Base-by-base conservation (phyloP, 2,113 vertebrate genomes). In the Urocynchramus pylzowi region DNA sequence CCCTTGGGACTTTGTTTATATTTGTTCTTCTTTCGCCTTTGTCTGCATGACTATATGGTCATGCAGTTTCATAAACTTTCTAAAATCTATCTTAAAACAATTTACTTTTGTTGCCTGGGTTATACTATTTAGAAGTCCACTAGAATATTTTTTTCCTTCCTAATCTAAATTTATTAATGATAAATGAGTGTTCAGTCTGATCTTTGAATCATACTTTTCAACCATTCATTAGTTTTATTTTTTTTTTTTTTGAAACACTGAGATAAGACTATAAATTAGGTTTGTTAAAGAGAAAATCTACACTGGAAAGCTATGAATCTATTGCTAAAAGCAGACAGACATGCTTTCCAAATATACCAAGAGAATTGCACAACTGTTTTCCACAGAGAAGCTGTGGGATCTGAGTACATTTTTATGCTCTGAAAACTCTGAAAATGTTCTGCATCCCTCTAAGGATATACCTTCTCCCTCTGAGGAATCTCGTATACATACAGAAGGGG, bases 351-450 rank as follows among this genome's bases (percentile, higher is more conserved):
- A 49, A 71, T 57, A 87, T 70, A 90, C 42, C 83, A 84, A 93
- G 86, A 94, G 95, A 95, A 86, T 90, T 88, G 57, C 47, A 88
- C 86, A 63, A 86, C 52, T 65, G 53, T 88, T 96, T 93, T 94
- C 60, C 59, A 42, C 31, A 5, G 2, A 80, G 53, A 84, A 92
- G 56, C 59, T 63, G 20, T 88, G 93, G 85, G 56, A 90, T 81
- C 90, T 93, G 41, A 84, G 23, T n/a, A 75, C 18, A 26, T 83
- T 63, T 96, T 92, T 84, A 95, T 89, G 90, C 95, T 96, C 93
- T 96, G 90, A 96, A 95, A 95, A 93, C 44, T 93, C 91, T 60
- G 52, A 80, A 87, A 74, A 63, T 80, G 67, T 92, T 77, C 61
- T 52, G 28, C 53, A 61, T 84, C 42, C 30, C 93, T 91, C 77